A percentile compares a stretch with the other conserved stretches of the same genome.
Evolutionary conservation across 2,888 invertebrate genomes (phyloP).

Genomic region (Blastobasis lacticolella): DNA sequence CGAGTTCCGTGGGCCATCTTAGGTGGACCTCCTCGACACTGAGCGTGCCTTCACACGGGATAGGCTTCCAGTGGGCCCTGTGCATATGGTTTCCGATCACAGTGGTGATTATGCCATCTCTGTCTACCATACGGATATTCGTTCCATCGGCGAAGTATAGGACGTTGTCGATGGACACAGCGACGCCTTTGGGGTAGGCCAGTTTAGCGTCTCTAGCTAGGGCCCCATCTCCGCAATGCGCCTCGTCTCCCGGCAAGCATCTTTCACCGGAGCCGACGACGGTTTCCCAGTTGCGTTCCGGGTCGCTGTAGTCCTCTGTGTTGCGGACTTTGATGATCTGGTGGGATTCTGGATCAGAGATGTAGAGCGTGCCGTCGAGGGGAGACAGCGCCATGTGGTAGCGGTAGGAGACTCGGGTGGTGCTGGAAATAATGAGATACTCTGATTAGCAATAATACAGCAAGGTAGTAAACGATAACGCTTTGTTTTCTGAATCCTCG

Average conservation of each 20-base stretch:
- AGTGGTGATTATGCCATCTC: slow-evolving; percentile 93
- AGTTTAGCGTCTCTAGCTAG: slow-evolving; percentile 93
- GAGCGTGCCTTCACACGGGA: slow-evolving; percentile 92
- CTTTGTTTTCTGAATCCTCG: too few relatives aligned
- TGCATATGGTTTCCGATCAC: slow-evolving; percentile 95
- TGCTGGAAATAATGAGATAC: slow-evolving; percentile 70
- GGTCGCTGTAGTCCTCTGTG: slow-evolving; percentile 86
- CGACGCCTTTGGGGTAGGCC: slow-evolving; percentile 96
- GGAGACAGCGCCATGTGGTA: slow-evolving; percentile 98
- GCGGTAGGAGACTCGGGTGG: slow-evolving; percentile 94
- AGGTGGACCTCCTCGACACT: slow-evolving; percentile 95
- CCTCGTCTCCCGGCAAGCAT: slow-evolving; percentile 93
- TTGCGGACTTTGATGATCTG: slow-evolving; percentile 92
- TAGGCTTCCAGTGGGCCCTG: slow-evolving; percentile 94
- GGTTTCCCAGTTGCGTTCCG: slow-evolving; percentile 95
- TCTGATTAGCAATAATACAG: too few relatives aligned
- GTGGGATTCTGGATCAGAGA: slow-evolving; percentile 96
- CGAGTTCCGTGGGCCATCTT: slow-evolving; percentile 96
- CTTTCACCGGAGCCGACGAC: slow-evolving; percentile 96
- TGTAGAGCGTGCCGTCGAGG: slow-evolving; percentile 92
- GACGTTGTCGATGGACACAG: slow-evolving; percentile 92
- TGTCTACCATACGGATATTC: slow-evolving; percentile 93
- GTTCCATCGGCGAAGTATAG: slow-evolving; percentile 97
- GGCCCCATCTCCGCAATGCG: slow-evolving; percentile 97
- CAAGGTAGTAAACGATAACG: too few relatives aligned